Evolutionary conservation across 2,888 invertebrate species (phyloP), one percentile per base, ranked within the genome.

Genomic region (Pyrocoelia pectoralis): DNA sequence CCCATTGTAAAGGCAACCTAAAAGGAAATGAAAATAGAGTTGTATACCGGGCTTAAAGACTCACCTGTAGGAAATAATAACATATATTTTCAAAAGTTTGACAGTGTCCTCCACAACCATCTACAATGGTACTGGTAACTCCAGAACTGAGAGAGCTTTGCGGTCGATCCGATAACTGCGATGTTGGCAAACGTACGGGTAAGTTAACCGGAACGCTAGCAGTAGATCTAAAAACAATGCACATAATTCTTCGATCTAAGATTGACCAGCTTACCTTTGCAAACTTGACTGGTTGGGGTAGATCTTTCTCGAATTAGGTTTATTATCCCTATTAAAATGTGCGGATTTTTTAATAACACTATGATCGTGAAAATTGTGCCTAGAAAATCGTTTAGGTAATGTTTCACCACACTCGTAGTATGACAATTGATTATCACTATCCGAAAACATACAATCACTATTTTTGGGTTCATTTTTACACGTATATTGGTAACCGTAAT

Each of bases 21-120:
- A 74, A 74, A 53, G 57, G 13, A 60, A 43, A 10, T 46, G 17
- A 18, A 51, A 38, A 17, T 29, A 12, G 9, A 10, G 4, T 5
- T 48, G 48, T 19, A 48, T n/a, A 24, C n/a, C n/a, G 33, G 33
- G n/a, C 2, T 33, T 5, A 24, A 24, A 24, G 24, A 17, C 46
- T 10, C 74, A 88, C 88, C 84, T 88, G 88, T 74, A 89, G 82
- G 74, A 88, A 87, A 78, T 88, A 88, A 79, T 89, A 89, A 81
- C 88, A 89, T 71, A 89, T 87, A 83, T 88, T 88, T 83, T 89
- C 89, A 82, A 88, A 88, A 68, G 87, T 88, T 67, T 88, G 87
- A 70, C 89, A 89, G 75, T 88, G 88, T 2, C 89, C 89, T 9
- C 89, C 89, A 77, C 89, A 89, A 17, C 88, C 88, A 66, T 88